Evolutionary conservation across 2,888 invertebrate species (phyloP).

Genomic region (Athrips mouffetella): DNA sequence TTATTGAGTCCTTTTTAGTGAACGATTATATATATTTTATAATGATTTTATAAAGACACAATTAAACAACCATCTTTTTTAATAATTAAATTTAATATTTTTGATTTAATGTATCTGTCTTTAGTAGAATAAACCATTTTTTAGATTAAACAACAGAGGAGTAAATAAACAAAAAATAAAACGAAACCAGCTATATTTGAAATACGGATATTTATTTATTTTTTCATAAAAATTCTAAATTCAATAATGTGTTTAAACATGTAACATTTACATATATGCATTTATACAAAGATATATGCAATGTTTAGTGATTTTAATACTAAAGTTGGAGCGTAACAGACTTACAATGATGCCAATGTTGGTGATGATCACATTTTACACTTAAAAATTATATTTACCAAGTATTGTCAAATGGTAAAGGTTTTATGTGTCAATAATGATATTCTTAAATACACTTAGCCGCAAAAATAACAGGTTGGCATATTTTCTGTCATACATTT

Average conservation of each 20-base stretch:
- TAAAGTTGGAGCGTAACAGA: conserved; percentile 75
- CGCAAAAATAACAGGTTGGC: no score
- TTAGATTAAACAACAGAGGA: no score
- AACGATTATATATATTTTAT: no score
- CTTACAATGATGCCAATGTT: conserved; percentile 55
- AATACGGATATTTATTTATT: conserved; percentile 79
- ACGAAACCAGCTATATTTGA: conserved; percentile 72
- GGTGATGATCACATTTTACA: conserved; percentile 67
- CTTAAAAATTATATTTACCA: conserved; percentile 75
- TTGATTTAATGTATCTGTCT: no score
- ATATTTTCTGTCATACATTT: no score
- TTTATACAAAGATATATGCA: conserved; percentile 79
- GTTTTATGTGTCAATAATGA: conserved; percentile 48
- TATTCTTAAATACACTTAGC: conserved; percentile 13
- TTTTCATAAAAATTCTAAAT: conserved; percentile 80
- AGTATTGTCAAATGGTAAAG: conserved; percentile 76
- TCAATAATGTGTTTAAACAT: conserved; percentile 79
- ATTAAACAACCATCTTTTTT: no score
- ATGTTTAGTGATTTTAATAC: conserved; percentile 75
- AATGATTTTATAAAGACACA: no score
- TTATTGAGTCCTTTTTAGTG: no score
- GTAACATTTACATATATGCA: conserved; percentile 79
- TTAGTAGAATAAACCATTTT: no score
- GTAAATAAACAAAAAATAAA: conserved; percentile 48
- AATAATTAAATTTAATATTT: no score